phyloP scores from a whole-genome alignment of 2,113 vertebrate species.

The Ellobius talpinus region DNA sequence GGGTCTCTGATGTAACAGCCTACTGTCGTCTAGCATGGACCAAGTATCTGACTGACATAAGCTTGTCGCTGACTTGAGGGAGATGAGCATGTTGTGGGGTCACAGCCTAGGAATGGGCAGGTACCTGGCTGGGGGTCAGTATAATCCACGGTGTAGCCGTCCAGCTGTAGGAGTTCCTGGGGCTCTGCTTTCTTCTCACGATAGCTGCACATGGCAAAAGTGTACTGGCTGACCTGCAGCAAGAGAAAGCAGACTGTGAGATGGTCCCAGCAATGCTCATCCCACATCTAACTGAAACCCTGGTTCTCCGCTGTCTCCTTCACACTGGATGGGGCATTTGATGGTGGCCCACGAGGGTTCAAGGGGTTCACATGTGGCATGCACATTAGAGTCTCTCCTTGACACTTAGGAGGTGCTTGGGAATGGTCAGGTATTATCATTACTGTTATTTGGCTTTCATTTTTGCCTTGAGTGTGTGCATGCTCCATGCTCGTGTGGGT shows the following conservation, averaged over 20 bases:
- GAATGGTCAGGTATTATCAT: neutral
- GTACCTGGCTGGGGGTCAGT: constrained; percentile 98
- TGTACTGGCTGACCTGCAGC: constrained; percentile 98
- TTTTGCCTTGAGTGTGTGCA: too few species aligned
- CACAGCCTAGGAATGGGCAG: fast-evolving
- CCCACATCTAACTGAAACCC: neutral
- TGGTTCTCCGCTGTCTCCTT: neutral
- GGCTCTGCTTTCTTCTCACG: constrained; percentile 99
- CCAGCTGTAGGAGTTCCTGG: constrained; percentile 97
- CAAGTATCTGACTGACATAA: neutral
- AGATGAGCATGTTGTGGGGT: neutral
- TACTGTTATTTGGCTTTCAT: neutral
- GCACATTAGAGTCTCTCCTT: neutral
- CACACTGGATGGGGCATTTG: neutral
- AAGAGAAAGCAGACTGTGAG: constrained; percentile 74
- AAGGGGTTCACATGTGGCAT: neutral
- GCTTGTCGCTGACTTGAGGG: fast-evolving
- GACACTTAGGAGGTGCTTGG: neutral
- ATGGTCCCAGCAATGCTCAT: neutral
- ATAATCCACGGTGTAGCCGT: constrained; percentile 99
- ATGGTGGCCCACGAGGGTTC: too few species aligned
- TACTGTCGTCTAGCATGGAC: too few species aligned
- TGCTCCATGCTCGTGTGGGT: neutral
- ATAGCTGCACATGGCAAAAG: constrained; percentile 99
- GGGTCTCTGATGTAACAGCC: neutral